Evolutionary conservation across 2,797 vertebrate genomes (phyloP).

Genomic region (Oreochromis grahami): DNA sequence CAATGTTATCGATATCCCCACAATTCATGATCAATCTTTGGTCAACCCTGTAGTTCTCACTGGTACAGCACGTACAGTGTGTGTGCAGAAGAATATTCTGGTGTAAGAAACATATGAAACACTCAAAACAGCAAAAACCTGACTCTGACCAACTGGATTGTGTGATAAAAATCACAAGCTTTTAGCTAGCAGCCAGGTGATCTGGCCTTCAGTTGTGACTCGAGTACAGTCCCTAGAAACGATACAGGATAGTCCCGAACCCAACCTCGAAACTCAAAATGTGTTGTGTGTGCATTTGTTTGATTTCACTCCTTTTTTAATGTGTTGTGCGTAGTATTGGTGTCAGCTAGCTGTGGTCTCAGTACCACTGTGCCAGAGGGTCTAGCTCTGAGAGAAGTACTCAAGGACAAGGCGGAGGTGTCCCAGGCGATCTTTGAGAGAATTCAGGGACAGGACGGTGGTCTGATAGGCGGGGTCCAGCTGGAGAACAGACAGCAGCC

Average conservation of each 20-base stretch:
- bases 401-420: slow-evolving; percentile 83
- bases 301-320: neutral
- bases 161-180: neutral
- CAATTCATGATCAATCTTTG: slow-evolving; percentile 42
- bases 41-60: slow-evolving; percentile 9
- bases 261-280: neutral
- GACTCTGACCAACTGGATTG: neutral
- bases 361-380: neutral
- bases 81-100: neutral
- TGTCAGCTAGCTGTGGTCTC: neutral
- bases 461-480: slow-evolving; percentile 86
- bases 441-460: slow-evolving; percentile 81
- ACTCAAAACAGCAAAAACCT: neutral
- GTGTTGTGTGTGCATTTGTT: neutral
- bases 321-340: neutral
- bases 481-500: slow-evolving; percentile 88
- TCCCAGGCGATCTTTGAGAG: slow-evolving; percentile 81
- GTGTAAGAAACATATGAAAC: neutral
- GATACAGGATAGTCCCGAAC: neutral
- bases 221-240: neutral
- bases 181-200: neutral
- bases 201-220: slow-evolving; percentile 11
- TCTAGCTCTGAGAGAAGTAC: slow-evolving; percentile 81
- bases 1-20: neutral
- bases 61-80: neutral